phyloP scores from a whole-genome alignment of 2,888 invertebrate genomes.

The Gnatocerus cornutus region DNA sequence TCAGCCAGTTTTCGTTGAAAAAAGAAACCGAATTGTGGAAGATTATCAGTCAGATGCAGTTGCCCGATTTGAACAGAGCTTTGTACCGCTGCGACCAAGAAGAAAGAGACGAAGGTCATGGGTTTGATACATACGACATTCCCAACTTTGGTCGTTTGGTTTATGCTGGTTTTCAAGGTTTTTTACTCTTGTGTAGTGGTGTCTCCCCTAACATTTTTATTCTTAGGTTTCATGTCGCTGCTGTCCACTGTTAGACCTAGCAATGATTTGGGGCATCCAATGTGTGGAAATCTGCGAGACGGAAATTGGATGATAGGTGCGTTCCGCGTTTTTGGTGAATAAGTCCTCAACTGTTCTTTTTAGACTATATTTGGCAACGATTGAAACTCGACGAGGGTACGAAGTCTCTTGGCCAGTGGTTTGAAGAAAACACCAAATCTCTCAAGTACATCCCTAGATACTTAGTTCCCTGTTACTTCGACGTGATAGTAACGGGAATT shows the following conservation, averaged over 20 bases:
- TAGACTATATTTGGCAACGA: slow-evolving; percentile 86
- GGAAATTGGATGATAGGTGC: slow-evolving; percentile 94
- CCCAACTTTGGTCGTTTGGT: slow-evolving; percentile 88
- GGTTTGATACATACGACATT: slow-evolving; percentile 90
- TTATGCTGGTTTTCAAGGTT: slow-evolving; percentile 93
- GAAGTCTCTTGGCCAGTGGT: slow-evolving; percentile 78
- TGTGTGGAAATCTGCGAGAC: slow-evolving; percentile 93
- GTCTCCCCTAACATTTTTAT: not conserved
- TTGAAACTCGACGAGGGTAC: slow-evolving; percentile 79
- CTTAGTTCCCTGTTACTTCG: slow-evolving; percentile 94
- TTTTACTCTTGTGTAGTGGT: not conserved
- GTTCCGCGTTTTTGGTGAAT: not conserved
- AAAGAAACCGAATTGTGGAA: slow-evolving; percentile 73
- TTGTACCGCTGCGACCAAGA: slow-evolving; percentile 93
- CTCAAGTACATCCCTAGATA: slow-evolving; percentile 88
- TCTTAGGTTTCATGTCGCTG: slow-evolving; percentile 81
- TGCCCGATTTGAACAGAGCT: slow-evolving; percentile 86
- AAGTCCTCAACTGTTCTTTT: no score
- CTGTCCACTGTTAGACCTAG: slow-evolving; percentile 82
- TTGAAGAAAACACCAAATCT: slow-evolving; percentile 79
- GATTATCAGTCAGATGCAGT: slow-evolving; percentile 77
- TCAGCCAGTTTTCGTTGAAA: slow-evolving; percentile 67
- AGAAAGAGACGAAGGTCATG: slow-evolving; percentile 87
- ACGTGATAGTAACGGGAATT: slow-evolving; percentile 83
- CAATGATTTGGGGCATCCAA: slow-evolving; percentile 96